These are phyloP conservation scores for Melanotaenia parkinsoni DNA, from an alignment of 2,797 vertebrate genomes.

Conservation along the genomic window DNA sequence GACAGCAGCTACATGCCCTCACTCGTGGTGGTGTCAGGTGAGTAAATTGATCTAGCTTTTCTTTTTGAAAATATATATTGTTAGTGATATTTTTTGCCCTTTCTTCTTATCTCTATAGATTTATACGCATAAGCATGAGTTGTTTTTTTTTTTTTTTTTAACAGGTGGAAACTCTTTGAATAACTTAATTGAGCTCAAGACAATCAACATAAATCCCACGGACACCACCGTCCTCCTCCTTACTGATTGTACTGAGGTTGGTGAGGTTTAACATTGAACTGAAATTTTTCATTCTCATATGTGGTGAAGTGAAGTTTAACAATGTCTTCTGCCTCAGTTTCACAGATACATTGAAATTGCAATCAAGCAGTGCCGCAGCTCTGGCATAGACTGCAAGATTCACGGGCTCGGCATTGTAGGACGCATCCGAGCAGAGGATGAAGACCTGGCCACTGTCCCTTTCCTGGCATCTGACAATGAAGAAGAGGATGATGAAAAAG, in stretches of 20 bases:
- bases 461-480: conserved; percentile 98
- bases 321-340: conserved; percentile 80
- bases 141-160: conserved; percentile 3
- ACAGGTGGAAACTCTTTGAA: conserved; percentile 96
- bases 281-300: neutral
- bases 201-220: conserved; percentile 95
- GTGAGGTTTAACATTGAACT: conserved; percentile 25
- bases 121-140: neutral
- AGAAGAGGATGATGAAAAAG: conserved; percentile 97
- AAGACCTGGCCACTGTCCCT: conserved; percentile 95
- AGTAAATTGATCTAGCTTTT: neutral
- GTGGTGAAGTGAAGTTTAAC: neutral
- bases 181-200: conserved; percentile 96
- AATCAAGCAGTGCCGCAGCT: conserved; percentile 98
- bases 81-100: too few species aligned
- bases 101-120: too few species aligned
- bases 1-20: conserved; percentile 99
- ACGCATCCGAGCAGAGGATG: conserved; percentile 93
- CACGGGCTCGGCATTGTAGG: conserved; percentile 93
- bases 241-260: conserved; percentile 93
- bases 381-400: conserved; percentile 98
- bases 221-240: conserved; percentile 94
- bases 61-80: neutral
- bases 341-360: conserved; percentile 96
- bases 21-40: conserved; percentile 96